A percentile compares a stretch with the other conserved stretches of the same genome.
Evolutionary conservation across 2,113 vertebrate genomes (phyloP).

Genomic region (Tursiops truncatus): DNA sequence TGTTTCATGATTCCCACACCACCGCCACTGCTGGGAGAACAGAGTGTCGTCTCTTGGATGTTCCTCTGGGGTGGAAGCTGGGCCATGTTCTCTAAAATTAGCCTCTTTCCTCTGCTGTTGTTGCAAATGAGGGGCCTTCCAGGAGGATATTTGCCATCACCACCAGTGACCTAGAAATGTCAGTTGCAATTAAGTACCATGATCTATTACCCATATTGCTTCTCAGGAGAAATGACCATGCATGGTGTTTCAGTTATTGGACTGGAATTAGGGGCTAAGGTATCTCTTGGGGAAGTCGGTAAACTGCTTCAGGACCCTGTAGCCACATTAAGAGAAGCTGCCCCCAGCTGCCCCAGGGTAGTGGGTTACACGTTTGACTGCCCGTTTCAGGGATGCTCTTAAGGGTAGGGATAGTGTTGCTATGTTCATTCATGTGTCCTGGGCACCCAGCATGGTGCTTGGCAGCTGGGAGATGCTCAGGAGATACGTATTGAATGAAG

Average conservation of each 20-base stretch:
- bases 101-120: not conserved
- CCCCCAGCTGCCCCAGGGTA: not conserved
- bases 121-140: constrained; percentile 27
- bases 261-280: not conserved
- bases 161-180: constrained; percentile 57
- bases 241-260: not conserved
- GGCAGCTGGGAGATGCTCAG: not conserved
- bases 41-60: not conserved
- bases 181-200: constrained; percentile 14
- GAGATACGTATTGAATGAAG: not conserved
- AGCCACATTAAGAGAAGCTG: not conserved
- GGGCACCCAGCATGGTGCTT: not conserved
- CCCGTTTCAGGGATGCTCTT: not conserved
- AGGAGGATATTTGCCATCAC: constrained; percentile 15
- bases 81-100: not conserved
- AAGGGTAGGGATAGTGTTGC: not conserved
- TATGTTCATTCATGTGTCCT: not conserved
- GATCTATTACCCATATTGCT: not conserved
- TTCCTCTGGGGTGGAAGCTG: not conserved
- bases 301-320: not conserved
- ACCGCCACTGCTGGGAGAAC: not conserved
- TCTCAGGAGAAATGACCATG: not conserved
- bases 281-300: not conserved
- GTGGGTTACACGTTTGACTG: not conserved
- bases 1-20: not conserved